Evolutionary conservation across 2,113 vertebrate genomes (phyloP).

Genomic region (Zosterops borbonicus): DNA sequence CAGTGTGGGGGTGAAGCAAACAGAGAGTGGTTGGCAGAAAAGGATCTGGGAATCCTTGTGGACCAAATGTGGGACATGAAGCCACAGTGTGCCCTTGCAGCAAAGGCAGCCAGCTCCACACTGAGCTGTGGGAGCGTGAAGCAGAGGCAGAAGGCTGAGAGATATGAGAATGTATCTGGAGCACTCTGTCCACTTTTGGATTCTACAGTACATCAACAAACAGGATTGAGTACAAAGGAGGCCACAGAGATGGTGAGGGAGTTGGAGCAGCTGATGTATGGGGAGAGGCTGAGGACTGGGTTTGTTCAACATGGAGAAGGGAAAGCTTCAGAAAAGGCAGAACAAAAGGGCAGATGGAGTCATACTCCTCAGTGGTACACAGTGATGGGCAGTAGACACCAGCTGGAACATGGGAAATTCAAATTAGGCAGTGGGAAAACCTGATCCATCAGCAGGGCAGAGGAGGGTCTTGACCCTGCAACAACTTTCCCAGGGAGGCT

Average conservation of each 20-base stretch:
- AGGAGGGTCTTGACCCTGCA: neutral
- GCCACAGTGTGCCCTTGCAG: neutral
- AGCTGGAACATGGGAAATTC: neutral
- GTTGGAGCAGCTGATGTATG: neutral
- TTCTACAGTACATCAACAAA: neutral
- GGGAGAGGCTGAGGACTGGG: neutral
- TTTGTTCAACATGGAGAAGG: neutral
- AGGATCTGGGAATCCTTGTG: neutral
- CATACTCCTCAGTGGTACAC: neutral
- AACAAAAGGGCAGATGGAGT: neutral
- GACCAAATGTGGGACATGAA: neutral
- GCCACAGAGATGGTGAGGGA: neutral
- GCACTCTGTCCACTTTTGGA: neutral
- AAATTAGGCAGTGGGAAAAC: neutral
- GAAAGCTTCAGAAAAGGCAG: neutral
- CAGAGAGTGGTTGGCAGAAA: neutral
- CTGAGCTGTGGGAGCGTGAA: neutral
- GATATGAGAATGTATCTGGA: neutral
- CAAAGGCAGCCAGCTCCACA: neutral
- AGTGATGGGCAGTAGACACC: neutral
- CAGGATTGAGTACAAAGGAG: neutral
- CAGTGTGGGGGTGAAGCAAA: accelerated
- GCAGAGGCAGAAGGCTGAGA: neutral
- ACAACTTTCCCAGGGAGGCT: neutral
- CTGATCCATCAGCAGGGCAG: neutral